Percentiles rank a stretch among this genome's conserved stretches.
These are phyloP conservation scores for Harpagoxenus sublaevis DNA, from an alignment of 2,888 invertebrate species.

Conservation along the genomic window DNA sequence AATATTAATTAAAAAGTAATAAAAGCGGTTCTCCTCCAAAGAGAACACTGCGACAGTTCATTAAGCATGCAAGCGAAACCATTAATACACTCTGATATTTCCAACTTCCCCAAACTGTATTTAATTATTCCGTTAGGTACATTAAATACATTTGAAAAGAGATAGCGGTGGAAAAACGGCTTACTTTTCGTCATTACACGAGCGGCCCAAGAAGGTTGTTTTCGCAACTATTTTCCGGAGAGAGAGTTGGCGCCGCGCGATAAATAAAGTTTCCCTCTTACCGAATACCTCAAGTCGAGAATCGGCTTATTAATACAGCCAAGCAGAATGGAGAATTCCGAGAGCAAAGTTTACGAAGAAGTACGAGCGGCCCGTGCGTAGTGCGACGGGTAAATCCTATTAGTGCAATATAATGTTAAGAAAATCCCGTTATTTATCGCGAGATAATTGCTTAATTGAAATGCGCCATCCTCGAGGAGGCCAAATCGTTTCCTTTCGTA, in stretches of 20 bases:
- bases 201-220: background rate
- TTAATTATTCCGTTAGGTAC: slow-evolving; percentile 41
- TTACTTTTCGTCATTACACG: slow-evolving; percentile 28
- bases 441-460: slow-evolving; percentile 36
- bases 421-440: slow-evolving; percentile 40
- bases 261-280: slow-evolving; percentile 51
- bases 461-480: background rate
- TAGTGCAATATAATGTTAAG: slow-evolving; percentile 29
- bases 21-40: background rate
- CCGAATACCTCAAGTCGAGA: slow-evolving; percentile 47
- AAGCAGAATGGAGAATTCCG: slow-evolving; percentile 39
- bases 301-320: slow-evolving; percentile 53
- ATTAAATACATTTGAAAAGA: slow-evolving; percentile 28
- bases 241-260: slow-evolving; percentile 33
- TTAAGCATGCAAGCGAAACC: background rate
- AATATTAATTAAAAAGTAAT: slow-evolving; percentile 20
- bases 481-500: slow-evolving; percentile 3
- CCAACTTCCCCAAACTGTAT: slow-evolving; percentile 27
- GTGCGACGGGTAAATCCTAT: slow-evolving; percentile 16
- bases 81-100: slow-evolving; percentile 10
- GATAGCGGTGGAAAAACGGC: background rate
- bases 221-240: slow-evolving; percentile 43
- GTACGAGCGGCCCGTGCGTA: background rate
- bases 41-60: background rate
- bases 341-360: slow-evolving; percentile 46